Evolutionary conservation across 2,113 vertebrate species (phyloP).

Genomic region (Grus americana): DNA sequence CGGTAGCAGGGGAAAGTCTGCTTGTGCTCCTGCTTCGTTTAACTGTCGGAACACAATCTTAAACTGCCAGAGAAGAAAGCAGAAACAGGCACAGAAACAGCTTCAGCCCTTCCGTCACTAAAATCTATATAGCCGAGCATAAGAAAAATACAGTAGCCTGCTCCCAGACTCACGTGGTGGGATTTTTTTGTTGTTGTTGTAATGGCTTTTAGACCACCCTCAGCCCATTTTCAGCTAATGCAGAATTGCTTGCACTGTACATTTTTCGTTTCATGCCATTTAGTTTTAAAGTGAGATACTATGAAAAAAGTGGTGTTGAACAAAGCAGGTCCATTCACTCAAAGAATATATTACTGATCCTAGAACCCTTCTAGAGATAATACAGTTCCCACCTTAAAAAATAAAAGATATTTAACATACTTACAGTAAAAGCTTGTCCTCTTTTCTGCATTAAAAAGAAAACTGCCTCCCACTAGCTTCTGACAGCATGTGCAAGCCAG

Average conservation of each 20-base stretch:
- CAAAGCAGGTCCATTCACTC: not conserved
- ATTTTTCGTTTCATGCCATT: not conserved
- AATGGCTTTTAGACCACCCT: not conserved
- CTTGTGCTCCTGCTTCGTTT: not conserved
- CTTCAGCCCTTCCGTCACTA: not conserved
- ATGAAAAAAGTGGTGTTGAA: not conserved
- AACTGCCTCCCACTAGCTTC: constrained; percentile 50
- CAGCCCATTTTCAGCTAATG: not conserved
- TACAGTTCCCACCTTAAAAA: not conserved
- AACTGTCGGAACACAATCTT: not conserved
- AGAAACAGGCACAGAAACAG: not conserved
- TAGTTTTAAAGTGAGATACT: not conserved
- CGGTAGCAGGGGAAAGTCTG: not conserved
- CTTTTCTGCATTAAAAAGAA: constrained; percentile 25
- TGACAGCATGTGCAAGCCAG: constrained; percentile 70
- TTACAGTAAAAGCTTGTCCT: constrained; percentile 56
- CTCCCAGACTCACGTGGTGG: not conserved
- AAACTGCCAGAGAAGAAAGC: not conserved
- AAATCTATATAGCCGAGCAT: not conserved
- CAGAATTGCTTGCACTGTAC: not conserved
- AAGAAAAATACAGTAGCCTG: not conserved
- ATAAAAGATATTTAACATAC: constrained; percentile 49
- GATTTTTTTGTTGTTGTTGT: not conserved
- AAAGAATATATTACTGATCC: not conserved
- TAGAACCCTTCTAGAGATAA: not conserved